These are phyloP conservation scores for Cecidostiba fungosa DNA, from an alignment of 2,888 invertebrate genomes.

Conservation along the genomic window DNA sequence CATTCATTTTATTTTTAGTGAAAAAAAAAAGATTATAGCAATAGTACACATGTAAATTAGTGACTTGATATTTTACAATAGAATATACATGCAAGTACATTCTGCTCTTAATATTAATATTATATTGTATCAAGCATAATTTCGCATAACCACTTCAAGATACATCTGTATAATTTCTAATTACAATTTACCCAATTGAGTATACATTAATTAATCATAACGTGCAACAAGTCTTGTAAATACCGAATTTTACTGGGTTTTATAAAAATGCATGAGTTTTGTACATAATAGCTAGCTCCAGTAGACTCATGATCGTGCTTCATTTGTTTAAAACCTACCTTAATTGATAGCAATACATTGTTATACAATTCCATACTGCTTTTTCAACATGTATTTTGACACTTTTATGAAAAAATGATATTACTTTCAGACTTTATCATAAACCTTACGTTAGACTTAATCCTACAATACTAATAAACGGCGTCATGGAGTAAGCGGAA, in stretches of 20 bases:
- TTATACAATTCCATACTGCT: constrained; percentile 37
- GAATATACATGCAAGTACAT: constrained; percentile 9
- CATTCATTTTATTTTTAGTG: not conserved
- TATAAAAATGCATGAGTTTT: constrained; percentile 30
- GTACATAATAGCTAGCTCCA: not conserved
- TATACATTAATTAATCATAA: constrained; percentile 6
- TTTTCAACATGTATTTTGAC: constrained; percentile 24
- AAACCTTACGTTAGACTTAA: constrained; percentile 43
- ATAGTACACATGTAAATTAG: constrained; percentile 17
- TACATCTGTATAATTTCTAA: not conserved
- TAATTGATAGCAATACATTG: constrained; percentile 39
- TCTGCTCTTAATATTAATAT: constrained; percentile 11
- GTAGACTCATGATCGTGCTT: constrained; percentile 39
- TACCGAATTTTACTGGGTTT: constrained; percentile 41
- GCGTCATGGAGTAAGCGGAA: constrained; percentile 56
- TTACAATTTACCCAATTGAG: not conserved
- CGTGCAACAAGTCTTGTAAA: not conserved
- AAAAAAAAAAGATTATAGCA: not conserved
- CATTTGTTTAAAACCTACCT: constrained; percentile 43
- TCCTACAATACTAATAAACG: constrained; percentile 55
- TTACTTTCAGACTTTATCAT: constrained; percentile 38
- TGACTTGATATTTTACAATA: constrained; percentile 30
- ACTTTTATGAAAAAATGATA: constrained; percentile 35
- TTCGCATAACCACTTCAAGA: not conserved
- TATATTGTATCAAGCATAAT: constrained; percentile 16